Base-by-base conservation (phyloP, 2,797 vertebrate genomes). In the Ciconia nigra region DNA sequence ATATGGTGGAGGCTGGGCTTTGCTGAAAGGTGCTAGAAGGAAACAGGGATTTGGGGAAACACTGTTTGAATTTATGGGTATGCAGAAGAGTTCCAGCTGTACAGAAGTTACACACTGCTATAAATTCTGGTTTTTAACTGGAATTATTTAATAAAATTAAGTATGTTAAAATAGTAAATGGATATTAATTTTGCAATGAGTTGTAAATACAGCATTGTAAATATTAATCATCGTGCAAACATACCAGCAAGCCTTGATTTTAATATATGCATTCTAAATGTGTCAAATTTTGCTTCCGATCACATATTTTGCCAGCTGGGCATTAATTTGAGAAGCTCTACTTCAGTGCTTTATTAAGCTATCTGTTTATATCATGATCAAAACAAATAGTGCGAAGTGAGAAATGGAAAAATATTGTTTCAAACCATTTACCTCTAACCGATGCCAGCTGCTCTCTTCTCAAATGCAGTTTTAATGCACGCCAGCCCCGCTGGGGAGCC, bases 291-390 rank as follows among this genome's bases (percentile, higher is more conserved):
- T 46, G 10, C 76, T 87, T 37, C 77, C 46, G 72, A 15, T 22
- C 51, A 44, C 65, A 29, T 24, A 35, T 74, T 82, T 81, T 54
- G n/a, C 87, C 89, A 92, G 87, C 80, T 83, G 84, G 87, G 66
- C 66, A 28, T 62, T 77, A 87, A 15, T 47, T 9, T 21, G 69
- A 90, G 93, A 3, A 70, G 72, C 79, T 69, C 33, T 57, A 4
- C 74, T 79, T 10, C 33, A 31, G 73, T 1, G 4, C 39, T 87
- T 59, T 13, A 47, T 46, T 7, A 49, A 82, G 54, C 82, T 61
- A n/a, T n/a, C 39, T 44, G 24, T 15, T 66, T 39, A 17, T 12
- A 39, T 46, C 69, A 49, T 0, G 4, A 58, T n/a, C 73, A 76
- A 74, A 94, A 71, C 13, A 35, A 54, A 55, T 0, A 6, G 80